Percentiles rank a stretch among this genome's conserved stretches.
Evolutionary conservation across 2,888 invertebrate species (phyloP).

Genomic region (Synanthedon tipuliformis): DNA sequence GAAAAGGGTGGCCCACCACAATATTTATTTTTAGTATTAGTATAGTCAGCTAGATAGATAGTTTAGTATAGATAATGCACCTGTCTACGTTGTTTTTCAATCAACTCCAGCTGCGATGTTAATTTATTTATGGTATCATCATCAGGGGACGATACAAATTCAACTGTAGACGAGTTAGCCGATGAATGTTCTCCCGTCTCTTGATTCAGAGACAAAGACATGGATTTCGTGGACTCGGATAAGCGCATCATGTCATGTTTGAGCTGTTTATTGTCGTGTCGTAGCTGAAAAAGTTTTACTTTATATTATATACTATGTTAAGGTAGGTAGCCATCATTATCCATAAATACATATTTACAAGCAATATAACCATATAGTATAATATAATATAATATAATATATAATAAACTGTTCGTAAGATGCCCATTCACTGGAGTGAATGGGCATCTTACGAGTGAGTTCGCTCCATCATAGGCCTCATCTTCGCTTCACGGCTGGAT

Average conservation of each 20-base stretch:
- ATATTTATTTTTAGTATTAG: no score
- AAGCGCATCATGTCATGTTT: conserved; percentile 34
- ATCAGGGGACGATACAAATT: conserved; percentile 60
- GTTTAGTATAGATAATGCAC: conserved; percentile 14
- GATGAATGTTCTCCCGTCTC: conserved; percentile 27
- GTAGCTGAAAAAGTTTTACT: conserved; percentile 26
- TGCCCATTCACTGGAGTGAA: no score
- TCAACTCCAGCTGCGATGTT: conserved; percentile 50
- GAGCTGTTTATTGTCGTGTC: conserved; percentile 48
- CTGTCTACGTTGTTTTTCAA: conserved; percentile 57
- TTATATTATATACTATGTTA: not conserved
- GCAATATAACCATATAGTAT: no score
- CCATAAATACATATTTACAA: no score
- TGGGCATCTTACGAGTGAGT: no score
- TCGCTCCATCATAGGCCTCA: no score
- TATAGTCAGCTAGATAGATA: no score
- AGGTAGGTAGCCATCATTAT: no score
- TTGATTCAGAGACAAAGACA: conserved; percentile 10
- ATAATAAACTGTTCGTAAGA: no score
- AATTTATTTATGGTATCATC: conserved; percentile 59
- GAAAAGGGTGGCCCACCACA: no score
- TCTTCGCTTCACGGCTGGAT: no score
- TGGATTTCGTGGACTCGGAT: conserved; percentile 2
- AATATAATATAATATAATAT: no score
- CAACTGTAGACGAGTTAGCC: conserved; percentile 41